These are phyloP conservation scores for Sinopyrophorus schimmeli DNA, from an alignment of 2,888 invertebrate genomes.

Conservation along the genomic window DNA sequence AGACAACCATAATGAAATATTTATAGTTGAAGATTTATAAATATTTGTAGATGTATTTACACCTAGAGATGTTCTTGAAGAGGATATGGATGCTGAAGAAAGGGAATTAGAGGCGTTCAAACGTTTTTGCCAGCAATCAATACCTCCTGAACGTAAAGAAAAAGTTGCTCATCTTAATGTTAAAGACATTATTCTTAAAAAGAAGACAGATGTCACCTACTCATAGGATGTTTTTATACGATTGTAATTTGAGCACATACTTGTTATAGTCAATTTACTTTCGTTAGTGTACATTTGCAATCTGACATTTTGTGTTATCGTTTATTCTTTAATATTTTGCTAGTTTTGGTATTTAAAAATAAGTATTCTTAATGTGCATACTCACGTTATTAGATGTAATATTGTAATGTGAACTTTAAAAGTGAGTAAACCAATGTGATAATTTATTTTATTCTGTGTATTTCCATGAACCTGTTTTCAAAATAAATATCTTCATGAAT, in stretches of 20 bases:
- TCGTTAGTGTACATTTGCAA: constrained; percentile 9
- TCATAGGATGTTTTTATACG: constrained; percentile 29
- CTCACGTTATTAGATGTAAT: constrained; percentile 10
- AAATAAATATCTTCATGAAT: too few species aligned
- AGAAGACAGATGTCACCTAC: constrained; percentile 56
- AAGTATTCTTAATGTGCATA: background rate
- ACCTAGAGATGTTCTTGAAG: constrained; percentile 79
- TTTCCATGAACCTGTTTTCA: constrained; percentile 29
- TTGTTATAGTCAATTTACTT: constrained; percentile 15
- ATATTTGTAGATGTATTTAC: constrained; percentile 66
- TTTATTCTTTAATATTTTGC: constrained; percentile 2
- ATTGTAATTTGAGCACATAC: constrained; percentile 15
- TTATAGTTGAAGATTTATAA: constrained; percentile 10
- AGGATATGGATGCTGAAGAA: constrained; percentile 78
- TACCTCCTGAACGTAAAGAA: constrained; percentile 75
- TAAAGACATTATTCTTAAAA: constrained; percentile 73
- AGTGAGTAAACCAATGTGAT: constrained; percentile 33
- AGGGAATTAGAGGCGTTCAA: constrained; percentile 86
- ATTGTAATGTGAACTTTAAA: constrained; percentile 23
- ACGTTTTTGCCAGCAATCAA: constrained; percentile 82
- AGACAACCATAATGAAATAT: constrained; percentile 8
- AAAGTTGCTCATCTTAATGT: constrained; percentile 76
- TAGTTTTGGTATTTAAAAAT: background rate
- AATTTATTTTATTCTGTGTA: constrained; percentile 29
- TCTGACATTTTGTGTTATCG: constrained; percentile 4